These are phyloP conservation scores for Anneissia japonica DNA, from an alignment of 35 echinoderm and acorn worm species.

Conservation along the genomic window DNA sequence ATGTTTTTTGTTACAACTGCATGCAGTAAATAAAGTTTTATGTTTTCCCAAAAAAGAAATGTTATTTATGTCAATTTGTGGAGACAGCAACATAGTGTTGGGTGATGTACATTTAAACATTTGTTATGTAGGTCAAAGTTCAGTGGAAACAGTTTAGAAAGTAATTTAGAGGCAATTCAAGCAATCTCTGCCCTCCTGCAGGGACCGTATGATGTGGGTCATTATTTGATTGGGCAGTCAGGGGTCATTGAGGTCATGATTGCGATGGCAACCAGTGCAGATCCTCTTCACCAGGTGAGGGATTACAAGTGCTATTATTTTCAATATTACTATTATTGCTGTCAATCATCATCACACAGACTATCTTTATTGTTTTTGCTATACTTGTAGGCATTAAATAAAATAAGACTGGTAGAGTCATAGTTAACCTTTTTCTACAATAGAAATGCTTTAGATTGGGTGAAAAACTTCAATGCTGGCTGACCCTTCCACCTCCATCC, in stretches of 20 bases:
- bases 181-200: constrained; percentile 65
- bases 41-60: no score
- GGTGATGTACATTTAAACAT: no score
- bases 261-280: constrained; percentile 85
- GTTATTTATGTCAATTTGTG: no score
- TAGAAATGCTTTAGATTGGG: no score
- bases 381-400: no score
- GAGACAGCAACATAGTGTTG: no score
- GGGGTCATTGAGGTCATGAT: constrained; percentile 95
- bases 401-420: no score
- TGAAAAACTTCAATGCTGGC: no score
- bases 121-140: constrained; percentile 67
- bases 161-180: constrained; percentile 79
- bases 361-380: neutral
- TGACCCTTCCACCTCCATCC: no score
- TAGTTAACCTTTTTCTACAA: no score
- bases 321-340: neutral
- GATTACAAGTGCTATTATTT: neutral
- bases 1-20: no score
- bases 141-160: constrained; percentile 64
- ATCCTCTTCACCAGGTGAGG: constrained; percentile 70
- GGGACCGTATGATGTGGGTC: constrained; percentile 77
- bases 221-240: constrained; percentile 51
- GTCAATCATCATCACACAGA: neutral
- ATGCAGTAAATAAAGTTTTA: no score